These are phyloP conservation scores for Panthera tigris DNA, from an alignment of 2,113 vertebrate genomes.

Conservation along the genomic window DNA sequence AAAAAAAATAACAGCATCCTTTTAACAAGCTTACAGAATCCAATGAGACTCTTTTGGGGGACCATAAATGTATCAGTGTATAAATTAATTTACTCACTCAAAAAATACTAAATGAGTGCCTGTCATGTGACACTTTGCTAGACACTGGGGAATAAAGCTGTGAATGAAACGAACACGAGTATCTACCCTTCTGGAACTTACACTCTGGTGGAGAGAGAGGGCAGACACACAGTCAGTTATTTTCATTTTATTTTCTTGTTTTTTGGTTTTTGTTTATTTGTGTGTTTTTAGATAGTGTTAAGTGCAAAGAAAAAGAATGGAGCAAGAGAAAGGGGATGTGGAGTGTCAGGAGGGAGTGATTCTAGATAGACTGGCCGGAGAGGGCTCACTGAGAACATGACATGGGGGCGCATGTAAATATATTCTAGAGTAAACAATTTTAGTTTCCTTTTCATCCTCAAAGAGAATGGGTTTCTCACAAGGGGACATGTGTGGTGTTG, in stretches of 20 bases:
- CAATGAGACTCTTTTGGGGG: neutral
- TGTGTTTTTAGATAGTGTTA: neutral
- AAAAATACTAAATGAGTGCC: neutral
- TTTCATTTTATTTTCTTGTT: neutral
- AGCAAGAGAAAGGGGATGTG: neutral
- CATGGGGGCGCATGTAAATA: neutral
- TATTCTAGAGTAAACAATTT: neutral
- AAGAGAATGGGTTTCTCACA: neutral
- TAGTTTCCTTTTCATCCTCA: neutral
- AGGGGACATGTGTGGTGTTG: accelerated
- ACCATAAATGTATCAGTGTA: neutral
- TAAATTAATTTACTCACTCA: neutral
- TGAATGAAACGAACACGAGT: neutral
- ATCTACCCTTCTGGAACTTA: neutral
- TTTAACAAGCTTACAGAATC: neutral
- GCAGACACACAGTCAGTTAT: neutral
- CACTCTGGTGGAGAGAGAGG: neutral
- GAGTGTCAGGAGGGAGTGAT: neutral
- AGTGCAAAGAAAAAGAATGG: neutral
- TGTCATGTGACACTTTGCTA: neutral
- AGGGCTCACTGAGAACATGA: neutral
- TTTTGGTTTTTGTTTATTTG: neutral
- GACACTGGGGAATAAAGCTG: neutral
- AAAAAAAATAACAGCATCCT: neutral
- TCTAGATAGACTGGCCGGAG: neutral